A percentile compares a stretch with the other conserved stretches of the same genome.
Evolutionary conservation across 2,113 vertebrate genomes (phyloP).

Genomic region (Bos indicus): DNA sequence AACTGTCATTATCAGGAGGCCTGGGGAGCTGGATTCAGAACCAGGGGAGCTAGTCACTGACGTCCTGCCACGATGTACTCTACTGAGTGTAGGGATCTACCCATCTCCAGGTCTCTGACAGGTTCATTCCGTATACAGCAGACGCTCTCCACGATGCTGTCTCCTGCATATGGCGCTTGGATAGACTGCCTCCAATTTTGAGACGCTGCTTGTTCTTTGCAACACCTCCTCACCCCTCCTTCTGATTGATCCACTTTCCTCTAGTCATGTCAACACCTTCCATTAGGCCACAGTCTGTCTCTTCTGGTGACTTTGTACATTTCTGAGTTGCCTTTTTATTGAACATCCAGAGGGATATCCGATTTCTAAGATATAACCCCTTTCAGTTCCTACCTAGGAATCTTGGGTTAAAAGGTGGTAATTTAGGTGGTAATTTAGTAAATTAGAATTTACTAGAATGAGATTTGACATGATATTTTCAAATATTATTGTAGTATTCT

Average conservation of each 20-base stretch:
- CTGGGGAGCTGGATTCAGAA: not conserved
- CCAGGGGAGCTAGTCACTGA: not conserved
- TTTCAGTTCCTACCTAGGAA: not conserved
- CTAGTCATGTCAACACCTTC: not conserved
- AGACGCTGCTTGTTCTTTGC: not conserved
- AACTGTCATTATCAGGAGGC: not conserved
- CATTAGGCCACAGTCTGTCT: not conserved
- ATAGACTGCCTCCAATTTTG: not conserved
- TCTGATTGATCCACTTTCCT: not conserved
- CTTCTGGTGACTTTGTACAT: not conserved
- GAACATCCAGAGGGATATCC: not conserved
- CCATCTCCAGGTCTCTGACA: not conserved
- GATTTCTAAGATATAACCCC: not conserved
- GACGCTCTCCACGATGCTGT: not conserved
- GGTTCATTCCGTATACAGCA: not conserved
- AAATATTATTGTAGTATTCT: not conserved
- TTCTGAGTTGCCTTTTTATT: not conserved
- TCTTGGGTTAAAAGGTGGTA: not conserved
- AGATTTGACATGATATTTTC: not conserved
- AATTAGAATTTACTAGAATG: not conserved
- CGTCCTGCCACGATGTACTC: rapidly evolving
- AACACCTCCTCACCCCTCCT: not conserved
- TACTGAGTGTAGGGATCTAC: not conserved
- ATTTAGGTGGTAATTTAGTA: not conserved
- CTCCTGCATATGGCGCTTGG: rapidly evolving